Evolutionary conservation across 30 jellyfish, hydroid and myxozoan genomes (phyloP), one percentile per base, ranked within the genome.

Genomic region (Aurelia sp.): DNA sequence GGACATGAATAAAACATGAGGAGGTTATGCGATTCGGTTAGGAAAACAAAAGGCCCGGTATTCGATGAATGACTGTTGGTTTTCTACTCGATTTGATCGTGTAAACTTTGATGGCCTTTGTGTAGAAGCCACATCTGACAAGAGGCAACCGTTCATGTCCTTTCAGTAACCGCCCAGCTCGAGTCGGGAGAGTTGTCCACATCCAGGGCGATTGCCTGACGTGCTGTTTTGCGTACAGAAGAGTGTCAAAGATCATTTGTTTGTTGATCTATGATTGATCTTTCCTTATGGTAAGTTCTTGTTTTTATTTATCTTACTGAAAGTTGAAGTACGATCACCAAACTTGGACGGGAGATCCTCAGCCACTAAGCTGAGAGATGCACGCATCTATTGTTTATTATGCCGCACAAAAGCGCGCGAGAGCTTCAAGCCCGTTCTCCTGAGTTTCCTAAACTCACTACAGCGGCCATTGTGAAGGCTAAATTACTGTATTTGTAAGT

Each of bases 51-150:
- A 78, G 97, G 69, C 82, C 48, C 72, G 97, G 97, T 69, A 89
- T 89, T 80, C 97, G 91, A 73, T 89, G 97, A 89, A 89, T 89
- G 92, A 89, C 85, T 89, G 97, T 70, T 71, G 93, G 82, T 89
- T 89, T 67, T 81, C 51, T 24, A 68, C 84, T 81, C 91, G 91
- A 21, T 59, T 82, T 71, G 77, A 82, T 44, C 33, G 85, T 63
- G 92, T 62, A 80, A 80, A 80, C 81, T 80, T 78, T 80, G 90
- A 80, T 80, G 74, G 90, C 40, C 82, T 41, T 72, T 72, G 82
- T 72, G 61, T 15, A 24, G 76, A 44, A 44, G 69, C 76, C 67
- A 62, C 66, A 59, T 59, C 55, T 82, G 86, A 82, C 74, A 35
- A 50, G 58, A 30, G 92, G 55, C 80, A 41, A 40, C 74, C 41